Conservation (phyloP, 2,797 vertebrate species). For the Tragelaphus oryx region DNA sequence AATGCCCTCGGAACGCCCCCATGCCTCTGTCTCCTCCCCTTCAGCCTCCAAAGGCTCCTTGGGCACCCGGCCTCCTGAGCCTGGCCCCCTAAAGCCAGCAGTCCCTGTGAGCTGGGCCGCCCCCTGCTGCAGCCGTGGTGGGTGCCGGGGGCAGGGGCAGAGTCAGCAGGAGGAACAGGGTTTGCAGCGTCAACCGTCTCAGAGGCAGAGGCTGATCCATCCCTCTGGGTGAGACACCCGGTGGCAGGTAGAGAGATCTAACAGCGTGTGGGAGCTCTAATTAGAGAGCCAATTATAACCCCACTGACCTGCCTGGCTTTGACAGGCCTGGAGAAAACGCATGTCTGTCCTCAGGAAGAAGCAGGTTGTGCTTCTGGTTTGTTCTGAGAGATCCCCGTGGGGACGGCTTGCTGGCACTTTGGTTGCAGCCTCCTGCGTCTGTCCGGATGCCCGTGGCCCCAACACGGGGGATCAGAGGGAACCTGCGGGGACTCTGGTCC, state of each 20-base stretch:
- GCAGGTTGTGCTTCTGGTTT: neutral
- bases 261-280: conserved; percentile 64
- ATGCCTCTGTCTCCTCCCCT: neutral
- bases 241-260: conserved; percentile 49
- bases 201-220: conserved; percentile 43
- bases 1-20: neutral
- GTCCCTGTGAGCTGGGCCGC: neutral
- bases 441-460: neutral
- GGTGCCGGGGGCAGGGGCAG: fast-evolving
- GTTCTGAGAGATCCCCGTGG: neutral
- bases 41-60: neutral
- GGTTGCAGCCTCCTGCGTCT: neutral
- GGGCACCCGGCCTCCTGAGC: neutral
- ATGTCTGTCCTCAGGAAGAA: conserved; percentile 42
- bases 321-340: conserved; percentile 52
- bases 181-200: conserved; percentile 9
- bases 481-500: neutral
- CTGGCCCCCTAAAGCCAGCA: neutral
- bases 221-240: neutral
- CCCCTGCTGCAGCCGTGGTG: neutral
- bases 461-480: neutral
- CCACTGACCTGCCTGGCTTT: conserved; percentile 37
- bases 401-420: neutral
- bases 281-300: conserved; percentile 69
- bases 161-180: neutral